phyloP scores from a whole-genome alignment of 2,113 vertebrate genomes.

The Lonchura striata region DNA sequence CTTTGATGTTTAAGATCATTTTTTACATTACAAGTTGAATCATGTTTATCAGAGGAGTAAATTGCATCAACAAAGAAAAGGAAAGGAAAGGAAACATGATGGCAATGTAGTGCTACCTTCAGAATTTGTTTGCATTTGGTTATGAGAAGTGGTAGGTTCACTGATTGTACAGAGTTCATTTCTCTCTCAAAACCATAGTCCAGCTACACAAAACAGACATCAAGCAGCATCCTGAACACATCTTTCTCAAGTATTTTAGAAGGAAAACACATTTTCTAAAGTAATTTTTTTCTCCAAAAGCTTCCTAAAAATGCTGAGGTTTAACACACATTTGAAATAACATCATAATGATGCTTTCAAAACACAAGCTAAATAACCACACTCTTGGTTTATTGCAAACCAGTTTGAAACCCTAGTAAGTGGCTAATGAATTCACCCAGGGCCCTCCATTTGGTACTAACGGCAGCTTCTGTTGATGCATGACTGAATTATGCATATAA shows the following conservation, averaged over 20 bases:
- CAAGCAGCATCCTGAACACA: neutral
- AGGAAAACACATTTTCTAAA: neutral
- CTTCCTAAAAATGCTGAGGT: neutral
- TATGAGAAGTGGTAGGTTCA: neutral
- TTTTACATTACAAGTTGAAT: neutral
- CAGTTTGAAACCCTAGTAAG: neutral
- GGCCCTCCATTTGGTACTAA: neutral
- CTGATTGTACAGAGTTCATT: neutral
- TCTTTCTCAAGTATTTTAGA: neutral
- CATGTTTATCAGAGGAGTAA: neutral
- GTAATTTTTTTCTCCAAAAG: neutral
- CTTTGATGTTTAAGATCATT: neutral
- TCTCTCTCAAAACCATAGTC: neutral
- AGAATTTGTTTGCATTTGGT: neutral
- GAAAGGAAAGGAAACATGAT: neutral
- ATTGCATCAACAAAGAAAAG: neutral
- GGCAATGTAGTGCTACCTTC: neutral
- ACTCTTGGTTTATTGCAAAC: neutral
- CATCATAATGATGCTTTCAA: neutral
- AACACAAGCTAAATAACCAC: neutral
- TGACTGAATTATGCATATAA: neutral
- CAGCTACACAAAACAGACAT: neutral
- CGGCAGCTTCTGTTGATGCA: neutral
- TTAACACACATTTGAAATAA: neutral
- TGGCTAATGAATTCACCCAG: neutral